These are phyloP conservation scores for Eulemur rubriventer DNA, from an alignment of 2,797 vertebrate species.

Conservation along the genomic window DNA sequence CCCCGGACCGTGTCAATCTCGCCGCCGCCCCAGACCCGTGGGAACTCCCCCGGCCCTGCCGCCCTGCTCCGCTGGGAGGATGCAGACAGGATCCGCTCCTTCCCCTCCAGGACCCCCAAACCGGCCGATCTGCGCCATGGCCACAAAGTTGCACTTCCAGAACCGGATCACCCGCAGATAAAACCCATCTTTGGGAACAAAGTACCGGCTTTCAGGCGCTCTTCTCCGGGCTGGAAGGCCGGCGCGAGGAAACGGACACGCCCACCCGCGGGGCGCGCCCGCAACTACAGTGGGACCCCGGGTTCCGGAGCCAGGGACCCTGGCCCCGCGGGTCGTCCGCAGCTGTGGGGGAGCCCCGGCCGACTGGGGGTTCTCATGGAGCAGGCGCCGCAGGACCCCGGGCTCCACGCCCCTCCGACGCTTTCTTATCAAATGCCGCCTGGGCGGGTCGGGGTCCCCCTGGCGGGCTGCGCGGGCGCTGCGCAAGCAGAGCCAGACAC, in stretches of 20 bases:
- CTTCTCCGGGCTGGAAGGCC: not conserved
- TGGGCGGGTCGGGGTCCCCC: slow-evolving; percentile 71
- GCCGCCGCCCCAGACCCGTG: not conserved
- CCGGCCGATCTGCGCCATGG: not conserved
- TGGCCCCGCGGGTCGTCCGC: not conserved
- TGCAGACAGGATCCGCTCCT: not conserved
- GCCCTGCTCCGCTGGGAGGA: not conserved
- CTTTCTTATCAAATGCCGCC: not conserved
- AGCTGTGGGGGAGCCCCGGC: not conserved
- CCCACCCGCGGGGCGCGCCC: slow-evolving; percentile 32
- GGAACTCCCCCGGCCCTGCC: not conserved
- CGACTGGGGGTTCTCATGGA: not conserved
- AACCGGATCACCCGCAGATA: not conserved
- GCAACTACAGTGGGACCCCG: accelerated
- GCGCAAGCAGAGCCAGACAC: not conserved
- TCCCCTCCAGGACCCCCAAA: not conserved
- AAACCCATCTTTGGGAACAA: not conserved
- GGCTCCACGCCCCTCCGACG: slow-evolving; percentile 28
- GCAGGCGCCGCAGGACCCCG: not conserved
- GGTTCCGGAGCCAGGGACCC: accelerated
- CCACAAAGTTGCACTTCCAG: slow-evolving; percentile 57
- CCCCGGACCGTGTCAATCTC: not conserved
- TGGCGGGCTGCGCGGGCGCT: slow-evolving; percentile 68
- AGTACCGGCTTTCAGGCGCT: not conserved
- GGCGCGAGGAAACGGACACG: not conserved